phyloP scores from a whole-genome alignment of 1,140 invertebrate genomes.

The Zophobas atratus region DNA sequence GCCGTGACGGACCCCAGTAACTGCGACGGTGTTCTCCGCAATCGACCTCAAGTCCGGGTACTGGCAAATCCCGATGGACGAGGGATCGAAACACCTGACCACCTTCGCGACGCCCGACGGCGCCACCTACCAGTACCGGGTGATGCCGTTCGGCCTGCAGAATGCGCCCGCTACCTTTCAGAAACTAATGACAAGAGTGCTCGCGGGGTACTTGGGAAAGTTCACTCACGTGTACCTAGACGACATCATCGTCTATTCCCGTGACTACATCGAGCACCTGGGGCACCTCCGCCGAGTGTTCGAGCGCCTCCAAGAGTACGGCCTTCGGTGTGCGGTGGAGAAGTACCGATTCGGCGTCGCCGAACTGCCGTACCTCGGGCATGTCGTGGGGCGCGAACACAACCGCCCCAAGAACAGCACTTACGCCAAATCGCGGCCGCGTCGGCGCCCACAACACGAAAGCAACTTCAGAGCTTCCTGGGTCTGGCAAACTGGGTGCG shows the following conservation, averaged over 20 bases:
- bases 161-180: not conserved
- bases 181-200: conserved; percentile 2
- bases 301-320: conserved; percentile 7
- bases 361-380: not conserved
- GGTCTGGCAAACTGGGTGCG: conserved; percentile 7
- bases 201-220: conserved; percentile 13
- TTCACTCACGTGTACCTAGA: conserved; percentile 13
- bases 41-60: not conserved
- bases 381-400: not conserved
- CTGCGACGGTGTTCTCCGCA: not conserved
- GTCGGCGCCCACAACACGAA: conserved; percentile 21
- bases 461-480: conserved; percentile 49
- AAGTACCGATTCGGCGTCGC: conserved; percentile 12
- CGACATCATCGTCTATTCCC: not conserved
- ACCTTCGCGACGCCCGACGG: too few species aligned
- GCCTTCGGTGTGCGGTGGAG: not conserved
- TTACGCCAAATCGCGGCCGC: not conserved
- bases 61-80: not conserved
- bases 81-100: too few species aligned
- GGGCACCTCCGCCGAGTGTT: not conserved
- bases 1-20: too few species aligned
- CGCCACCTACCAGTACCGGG: too few species aligned
- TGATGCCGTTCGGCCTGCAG: too few species aligned
- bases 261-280: conserved; percentile 1
- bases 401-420: not conserved